Percentiles rank a stretch among this genome's conserved stretches.
Evolutionary conservation across 2,797 vertebrate genomes (phyloP).

Genomic region (Echeneis naucrates): DNA sequence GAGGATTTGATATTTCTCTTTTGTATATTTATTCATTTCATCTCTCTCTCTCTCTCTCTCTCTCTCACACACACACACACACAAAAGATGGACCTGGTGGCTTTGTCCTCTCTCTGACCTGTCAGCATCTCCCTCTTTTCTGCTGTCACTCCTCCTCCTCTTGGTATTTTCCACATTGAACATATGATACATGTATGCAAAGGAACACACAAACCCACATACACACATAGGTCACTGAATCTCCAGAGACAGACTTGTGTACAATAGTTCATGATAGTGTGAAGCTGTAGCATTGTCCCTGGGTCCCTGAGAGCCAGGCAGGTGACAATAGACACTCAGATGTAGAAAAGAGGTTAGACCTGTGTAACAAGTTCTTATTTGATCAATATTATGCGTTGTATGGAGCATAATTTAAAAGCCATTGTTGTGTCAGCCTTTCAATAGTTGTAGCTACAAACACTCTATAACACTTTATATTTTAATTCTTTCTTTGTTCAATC

Average conservation of each 20-base stretch:
- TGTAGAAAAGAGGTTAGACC: background rate
- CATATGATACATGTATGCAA: constrained; percentile 14
- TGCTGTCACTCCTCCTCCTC: constrained; percentile 30
- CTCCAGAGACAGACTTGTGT: constrained; percentile 13
- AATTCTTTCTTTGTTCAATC: too few relatives aligned
- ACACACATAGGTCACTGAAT: constrained; percentile 7
- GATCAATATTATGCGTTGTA: too few relatives aligned
- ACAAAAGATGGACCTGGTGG: constrained; percentile 8
- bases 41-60: constrained; percentile 4
- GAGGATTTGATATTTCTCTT: constrained; percentile 60
- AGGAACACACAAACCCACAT: constrained; percentile 7
- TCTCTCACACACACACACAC: constrained; percentile 15
- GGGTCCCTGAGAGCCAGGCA: constrained; percentile 13
- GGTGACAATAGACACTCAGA: constrained; percentile 36
- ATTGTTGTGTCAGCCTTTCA: too few relatives aligned
- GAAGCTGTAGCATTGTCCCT: constrained; percentile 14
- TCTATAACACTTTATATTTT: too few relatives aligned
- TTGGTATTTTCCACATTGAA: constrained; percentile 33
- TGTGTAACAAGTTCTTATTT: background rate
- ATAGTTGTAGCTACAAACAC: too few relatives aligned
- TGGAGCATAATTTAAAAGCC: too few relatives aligned
- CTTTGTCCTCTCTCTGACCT: constrained; percentile 37
- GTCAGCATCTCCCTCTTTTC: constrained; percentile 27
- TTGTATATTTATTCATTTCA: constrained; percentile 56
- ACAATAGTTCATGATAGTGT: constrained; percentile 25